Percentiles rank a stretch among this genome's conserved stretches.
phyloP scores from a whole-genome alignment of 2,113 vertebrate genomes.

The Campylomormyrus numenius region DNA sequence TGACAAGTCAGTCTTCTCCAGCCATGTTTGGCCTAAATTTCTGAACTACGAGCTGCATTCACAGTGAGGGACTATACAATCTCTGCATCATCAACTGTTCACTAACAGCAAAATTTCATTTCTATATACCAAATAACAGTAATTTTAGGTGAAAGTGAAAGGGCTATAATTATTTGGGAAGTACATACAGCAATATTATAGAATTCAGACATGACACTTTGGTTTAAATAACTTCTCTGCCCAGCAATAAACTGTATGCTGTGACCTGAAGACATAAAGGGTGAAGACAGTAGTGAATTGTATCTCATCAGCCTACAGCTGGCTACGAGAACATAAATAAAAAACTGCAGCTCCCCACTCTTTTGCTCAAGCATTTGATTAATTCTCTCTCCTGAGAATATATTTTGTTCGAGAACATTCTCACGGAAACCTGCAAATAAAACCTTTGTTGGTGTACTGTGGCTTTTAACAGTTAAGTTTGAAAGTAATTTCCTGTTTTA shows the following conservation, averaged over 20 bases:
- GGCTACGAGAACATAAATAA: background rate
- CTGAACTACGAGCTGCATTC: constrained; percentile 46
- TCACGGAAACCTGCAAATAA: background rate
- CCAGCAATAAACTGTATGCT: background rate
- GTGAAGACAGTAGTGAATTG: background rate
- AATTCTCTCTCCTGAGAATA: background rate
- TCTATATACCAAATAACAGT: background rate
- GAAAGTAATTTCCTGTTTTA: background rate
- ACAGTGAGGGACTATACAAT: constrained; percentile 36
- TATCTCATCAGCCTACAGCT: background rate
- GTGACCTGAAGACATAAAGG: background rate
- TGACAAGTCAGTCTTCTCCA: constrained; percentile 66
- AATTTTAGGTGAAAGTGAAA: background rate
- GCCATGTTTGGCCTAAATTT: constrained; percentile 48
- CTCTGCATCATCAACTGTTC: background rate
- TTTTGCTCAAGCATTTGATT: background rate
- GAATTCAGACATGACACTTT: background rate
- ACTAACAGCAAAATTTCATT: background rate
- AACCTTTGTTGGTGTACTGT: background rate
- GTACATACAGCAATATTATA: background rate
- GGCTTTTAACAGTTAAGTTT: background rate
- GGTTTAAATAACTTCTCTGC: background rate
- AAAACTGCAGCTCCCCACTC: background rate
- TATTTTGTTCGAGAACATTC: background rate
- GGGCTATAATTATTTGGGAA: background rate